Conservation (phyloP, 2,797 vertebrate genomes). For the Gorsachius magnificus region DNA sequence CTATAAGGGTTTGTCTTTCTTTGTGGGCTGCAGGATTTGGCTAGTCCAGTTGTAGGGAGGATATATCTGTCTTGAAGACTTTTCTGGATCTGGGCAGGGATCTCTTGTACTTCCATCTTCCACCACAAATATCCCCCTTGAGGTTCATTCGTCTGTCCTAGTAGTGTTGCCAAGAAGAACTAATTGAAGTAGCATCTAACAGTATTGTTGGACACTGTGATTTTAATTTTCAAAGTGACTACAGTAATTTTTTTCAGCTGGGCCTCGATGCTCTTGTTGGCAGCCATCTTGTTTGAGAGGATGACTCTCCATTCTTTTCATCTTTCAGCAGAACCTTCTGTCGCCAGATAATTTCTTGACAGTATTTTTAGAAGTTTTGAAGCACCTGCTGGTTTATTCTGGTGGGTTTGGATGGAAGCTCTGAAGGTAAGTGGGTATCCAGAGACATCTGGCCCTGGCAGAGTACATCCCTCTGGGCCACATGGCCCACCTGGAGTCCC, state of each 20-base stretch:
- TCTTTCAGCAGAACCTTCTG: not conserved
- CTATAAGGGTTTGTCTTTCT: not conserved
- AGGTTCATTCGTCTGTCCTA: not conserved
- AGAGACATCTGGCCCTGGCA: not conserved
- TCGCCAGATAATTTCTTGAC: not conserved
- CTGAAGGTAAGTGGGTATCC: not conserved
- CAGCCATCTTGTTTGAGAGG: not conserved
- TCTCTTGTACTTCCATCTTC: not conserved
- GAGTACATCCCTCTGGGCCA: not conserved
- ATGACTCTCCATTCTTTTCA: not conserved
- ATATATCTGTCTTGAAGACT: not conserved
- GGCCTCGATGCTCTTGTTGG: not conserved
- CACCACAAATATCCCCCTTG: constrained; percentile 42
- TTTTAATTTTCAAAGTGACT: constrained; percentile 34
- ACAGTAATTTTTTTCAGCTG: constrained; percentile 35
- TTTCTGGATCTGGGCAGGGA: not conserved
- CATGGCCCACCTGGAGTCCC: not conserved
- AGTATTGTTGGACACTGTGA: not conserved
- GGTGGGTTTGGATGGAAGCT: not conserved
- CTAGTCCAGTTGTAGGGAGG: not conserved
- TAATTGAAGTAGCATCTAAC: constrained; percentile 30
- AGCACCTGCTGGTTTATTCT: not conserved
- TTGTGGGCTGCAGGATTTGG: not conserved
- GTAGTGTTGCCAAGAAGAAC: constrained; percentile 21
- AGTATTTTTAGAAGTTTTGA: not conserved